A percentile compares a stretch with the other conserved stretches of the same genome.
Evolutionary conservation across 1,140 invertebrate species (phyloP).

Genomic region (Oedothorax gibbosus): DNA sequence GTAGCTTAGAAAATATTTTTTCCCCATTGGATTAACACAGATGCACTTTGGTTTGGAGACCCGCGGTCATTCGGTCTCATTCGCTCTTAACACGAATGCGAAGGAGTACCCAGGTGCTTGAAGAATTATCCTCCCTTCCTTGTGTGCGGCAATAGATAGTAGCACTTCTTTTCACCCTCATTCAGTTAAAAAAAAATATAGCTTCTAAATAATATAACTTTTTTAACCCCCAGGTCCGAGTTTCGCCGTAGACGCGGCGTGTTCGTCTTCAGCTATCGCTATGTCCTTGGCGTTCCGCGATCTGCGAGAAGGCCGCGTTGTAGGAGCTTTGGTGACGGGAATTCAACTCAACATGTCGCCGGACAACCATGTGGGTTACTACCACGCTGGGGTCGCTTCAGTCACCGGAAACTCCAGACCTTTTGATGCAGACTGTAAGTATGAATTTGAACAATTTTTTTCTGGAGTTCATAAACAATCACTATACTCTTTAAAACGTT

Average conservation of each 20-base stretch:
- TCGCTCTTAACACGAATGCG: background rate
- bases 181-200: background rate
- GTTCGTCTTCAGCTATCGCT: conserved; percentile 73
- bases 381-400: conserved; percentile 44
- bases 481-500: background rate
- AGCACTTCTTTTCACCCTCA: background rate
- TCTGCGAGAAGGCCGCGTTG: conserved; percentile 24
- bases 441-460: background rate
- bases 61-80: background rate
- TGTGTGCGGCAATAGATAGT: background rate
- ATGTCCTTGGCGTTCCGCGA: conserved; percentile 35
- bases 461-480: background rate
- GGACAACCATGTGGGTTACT: conserved; percentile 87
- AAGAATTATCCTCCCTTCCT: background rate
- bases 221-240: conserved; percentile 81
- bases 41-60: background rate
- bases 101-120: background rate
- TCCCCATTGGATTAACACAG: background rate
- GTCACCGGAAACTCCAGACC: conserved; percentile 54
- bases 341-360: conserved; percentile 88
- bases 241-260: conserved; percentile 93
- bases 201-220: background rate
- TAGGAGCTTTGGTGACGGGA: conserved; percentile 88
- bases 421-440: conserved; percentile 46
- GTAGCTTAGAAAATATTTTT: too few species aligned